These are phyloP conservation scores for Equus quagga DNA, from an alignment of 2,113 vertebrate species.

Conservation along the genomic window DNA sequence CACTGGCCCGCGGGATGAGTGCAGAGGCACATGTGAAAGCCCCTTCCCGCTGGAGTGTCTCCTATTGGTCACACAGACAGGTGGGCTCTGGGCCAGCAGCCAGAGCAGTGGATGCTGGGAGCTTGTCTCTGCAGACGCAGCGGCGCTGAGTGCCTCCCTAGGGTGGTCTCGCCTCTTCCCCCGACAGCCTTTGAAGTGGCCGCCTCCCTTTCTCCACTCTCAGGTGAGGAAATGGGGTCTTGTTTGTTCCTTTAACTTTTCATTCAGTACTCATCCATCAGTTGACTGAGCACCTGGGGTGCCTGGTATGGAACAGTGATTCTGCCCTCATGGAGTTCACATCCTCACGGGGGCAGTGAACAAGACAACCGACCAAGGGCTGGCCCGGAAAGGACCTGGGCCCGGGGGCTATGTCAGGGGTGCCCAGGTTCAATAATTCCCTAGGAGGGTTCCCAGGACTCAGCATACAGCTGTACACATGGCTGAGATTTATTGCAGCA, in stretches of 20 bases:
- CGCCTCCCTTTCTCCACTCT: fast-evolving
- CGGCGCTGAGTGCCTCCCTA: not conserved
- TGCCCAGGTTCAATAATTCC: not conserved
- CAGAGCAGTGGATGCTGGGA: not conserved
- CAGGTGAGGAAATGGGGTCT: not conserved
- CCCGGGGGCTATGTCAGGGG: not conserved
- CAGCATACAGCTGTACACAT: fast-evolving
- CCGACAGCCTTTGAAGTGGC: not conserved
- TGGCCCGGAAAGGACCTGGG: not conserved
- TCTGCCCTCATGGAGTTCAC: not conserved
- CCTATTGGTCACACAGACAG: fast-evolving
- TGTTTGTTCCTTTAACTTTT: not conserved
- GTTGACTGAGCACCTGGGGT: no score
- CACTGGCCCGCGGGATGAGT: not conserved
- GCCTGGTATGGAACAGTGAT: not conserved
- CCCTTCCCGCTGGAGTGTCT: fast-evolving
- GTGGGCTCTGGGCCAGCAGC: not conserved
- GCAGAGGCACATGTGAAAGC: no score
- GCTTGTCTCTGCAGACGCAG: not conserved
- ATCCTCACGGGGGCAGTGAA: not conserved
- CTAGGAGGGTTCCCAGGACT: not conserved
- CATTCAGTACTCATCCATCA: not conserved
- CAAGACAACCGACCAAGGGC: not conserved
- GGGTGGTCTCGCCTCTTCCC: not conserved
- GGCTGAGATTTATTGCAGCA: not conserved